These are phyloP conservation scores for Seira sanloemensis DNA, from an alignment of 2,888 invertebrate genomes.

Conservation along the genomic window DNA sequence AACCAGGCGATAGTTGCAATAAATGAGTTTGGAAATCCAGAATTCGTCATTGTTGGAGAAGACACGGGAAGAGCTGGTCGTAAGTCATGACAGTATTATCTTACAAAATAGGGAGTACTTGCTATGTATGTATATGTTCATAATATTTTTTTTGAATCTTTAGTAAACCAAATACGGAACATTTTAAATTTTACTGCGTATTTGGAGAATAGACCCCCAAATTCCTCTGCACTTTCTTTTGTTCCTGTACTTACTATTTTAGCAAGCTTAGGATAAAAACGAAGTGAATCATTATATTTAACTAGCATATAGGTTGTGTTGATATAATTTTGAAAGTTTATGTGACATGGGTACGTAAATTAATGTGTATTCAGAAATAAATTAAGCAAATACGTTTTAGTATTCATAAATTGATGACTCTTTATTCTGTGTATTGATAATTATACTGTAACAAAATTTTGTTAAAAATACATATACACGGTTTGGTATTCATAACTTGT, in stretches of 20 bases:
- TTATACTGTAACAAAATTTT: no score
- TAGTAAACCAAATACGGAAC: constrained; percentile 16
- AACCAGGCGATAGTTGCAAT: constrained; percentile 24
- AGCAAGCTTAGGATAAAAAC: constrained; percentile 1
- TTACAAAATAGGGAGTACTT: neutral
- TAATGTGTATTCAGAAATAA: no score
- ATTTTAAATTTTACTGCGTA: constrained; percentile 43
- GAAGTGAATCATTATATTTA: no score
- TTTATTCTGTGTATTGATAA: no score
- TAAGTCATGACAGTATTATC: constrained; percentile 17
- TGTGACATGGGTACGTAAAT: no score
- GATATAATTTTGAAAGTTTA: no score
- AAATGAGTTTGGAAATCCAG: constrained; percentile 26
- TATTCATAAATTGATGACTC: no score
- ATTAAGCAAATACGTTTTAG: no score
- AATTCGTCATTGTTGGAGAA: constrained; percentile 29
- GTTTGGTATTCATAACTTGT: no score
- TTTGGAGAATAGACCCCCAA: constrained; percentile 11
- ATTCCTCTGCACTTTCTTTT: constrained; percentile 18
- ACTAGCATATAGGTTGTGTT: no score
- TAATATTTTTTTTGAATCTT: neutral
- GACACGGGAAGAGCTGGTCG: constrained; percentile 30
- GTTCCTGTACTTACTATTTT: constrained; percentile 49
- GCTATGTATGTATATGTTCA: neutral
- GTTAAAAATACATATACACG: no score